Evolutionary conservation across 1,140 invertebrate species (phyloP).

Genomic region (Trichoplusia ni): DNA sequence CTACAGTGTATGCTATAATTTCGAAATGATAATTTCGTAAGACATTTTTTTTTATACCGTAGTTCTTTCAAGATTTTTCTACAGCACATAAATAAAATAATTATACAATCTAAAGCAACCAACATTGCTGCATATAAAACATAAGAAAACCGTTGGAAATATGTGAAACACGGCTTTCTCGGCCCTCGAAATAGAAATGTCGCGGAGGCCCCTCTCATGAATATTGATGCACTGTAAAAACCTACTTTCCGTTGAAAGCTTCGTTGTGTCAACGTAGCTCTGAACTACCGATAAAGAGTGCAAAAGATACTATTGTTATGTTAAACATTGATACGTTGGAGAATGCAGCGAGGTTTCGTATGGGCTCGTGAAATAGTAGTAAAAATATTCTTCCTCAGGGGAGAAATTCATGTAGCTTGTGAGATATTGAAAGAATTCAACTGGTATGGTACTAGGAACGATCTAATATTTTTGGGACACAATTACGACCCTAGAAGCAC

Average conservation of each 20-base stretch:
- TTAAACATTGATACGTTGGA: slow-evolving; percentile 10
- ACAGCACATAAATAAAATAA: not conserved
- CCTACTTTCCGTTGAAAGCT: slow-evolving; percentile 30
- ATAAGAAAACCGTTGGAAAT: not conserved
- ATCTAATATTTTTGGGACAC: no score
- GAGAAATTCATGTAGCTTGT: no score
- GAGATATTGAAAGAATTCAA: no score
- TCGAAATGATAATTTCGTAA: no score
- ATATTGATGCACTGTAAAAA: slow-evolving; percentile 36
- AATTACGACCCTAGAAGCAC: no score
- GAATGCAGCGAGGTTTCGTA: not conserved
- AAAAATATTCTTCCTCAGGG: no score
- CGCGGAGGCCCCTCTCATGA: slow-evolving; percentile 26
- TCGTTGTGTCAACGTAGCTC: slow-evolving; percentile 11
- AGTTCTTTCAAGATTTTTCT: no score
- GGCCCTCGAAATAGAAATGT: slow-evolving; percentile 23
- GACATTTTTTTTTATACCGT: no score
- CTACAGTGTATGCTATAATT: no score
- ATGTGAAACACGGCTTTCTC: not conserved
- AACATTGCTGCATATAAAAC: not conserved
- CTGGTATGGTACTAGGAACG: no score
- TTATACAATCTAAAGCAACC: not conserved
- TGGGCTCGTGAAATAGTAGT: not conserved
- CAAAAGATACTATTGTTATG: slow-evolving; percentile 25
- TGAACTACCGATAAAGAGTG: not conserved